phyloP scores from a whole-genome alignment of 2,888 invertebrate species.

The Chaetogeoica ovagalla region DNA sequence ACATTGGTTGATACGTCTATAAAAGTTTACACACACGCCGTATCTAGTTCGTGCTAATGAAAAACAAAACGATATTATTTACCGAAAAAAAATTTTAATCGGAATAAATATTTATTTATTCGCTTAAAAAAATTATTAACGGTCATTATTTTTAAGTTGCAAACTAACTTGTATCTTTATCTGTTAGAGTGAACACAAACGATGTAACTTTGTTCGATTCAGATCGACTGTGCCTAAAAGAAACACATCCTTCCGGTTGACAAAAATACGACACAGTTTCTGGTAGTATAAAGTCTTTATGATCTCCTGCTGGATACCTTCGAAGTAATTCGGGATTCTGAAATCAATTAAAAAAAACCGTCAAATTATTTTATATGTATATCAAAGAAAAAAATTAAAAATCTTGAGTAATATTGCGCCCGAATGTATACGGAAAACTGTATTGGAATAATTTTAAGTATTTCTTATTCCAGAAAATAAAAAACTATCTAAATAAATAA shows the following conservation, averaged over 20 bases:
- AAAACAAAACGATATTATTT: conserved; percentile 5
- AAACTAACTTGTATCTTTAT: conserved; percentile 88
- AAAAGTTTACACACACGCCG: conserved; percentile 98
- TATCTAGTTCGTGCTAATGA: conserved; percentile 80
- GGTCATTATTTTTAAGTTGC: background rate
- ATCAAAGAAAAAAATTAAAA: too few relatives aligned
- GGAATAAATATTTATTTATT: too few relatives aligned
- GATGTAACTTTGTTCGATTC: conserved; percentile 88
- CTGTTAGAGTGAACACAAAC: conserved; percentile 97
- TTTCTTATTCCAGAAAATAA: too few relatives aligned
- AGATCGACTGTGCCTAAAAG: conserved; percentile 83
- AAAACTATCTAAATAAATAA: too few relatives aligned
- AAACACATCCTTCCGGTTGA: conserved; percentile 97
- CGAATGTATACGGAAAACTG: too few relatives aligned
- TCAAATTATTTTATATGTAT: background rate
- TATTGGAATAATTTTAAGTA: too few relatives aligned
- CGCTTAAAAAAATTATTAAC: background rate
- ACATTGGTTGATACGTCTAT: conserved; percentile 67
- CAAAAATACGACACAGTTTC: conserved; percentile 99
- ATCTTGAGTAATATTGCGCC: too few relatives aligned
- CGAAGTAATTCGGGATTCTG: conserved; percentile 91
- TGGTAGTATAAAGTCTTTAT: conserved; percentile 95
- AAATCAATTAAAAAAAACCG: too few relatives aligned
- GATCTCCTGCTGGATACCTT: conserved; percentile 93
- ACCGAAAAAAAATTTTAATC: background rate